Evolutionary conservation across 2,797 vertebrate genomes (phyloP).

Genomic region (Phoebastria nigripes): DNA sequence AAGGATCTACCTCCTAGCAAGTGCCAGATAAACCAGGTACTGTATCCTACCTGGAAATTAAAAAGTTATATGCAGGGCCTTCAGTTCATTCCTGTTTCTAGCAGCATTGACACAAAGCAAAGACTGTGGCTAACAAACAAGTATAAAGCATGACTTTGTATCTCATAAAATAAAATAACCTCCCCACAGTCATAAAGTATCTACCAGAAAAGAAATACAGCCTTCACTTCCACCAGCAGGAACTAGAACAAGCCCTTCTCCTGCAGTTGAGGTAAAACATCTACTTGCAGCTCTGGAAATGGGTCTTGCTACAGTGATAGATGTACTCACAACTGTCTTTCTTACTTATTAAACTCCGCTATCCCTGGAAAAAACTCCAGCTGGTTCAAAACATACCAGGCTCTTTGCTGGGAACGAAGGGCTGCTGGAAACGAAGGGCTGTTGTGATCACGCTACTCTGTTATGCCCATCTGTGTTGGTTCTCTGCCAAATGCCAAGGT

Average conservation of each 20-base stretch:
- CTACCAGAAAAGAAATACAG: neutral
- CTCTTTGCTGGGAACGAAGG: neutral
- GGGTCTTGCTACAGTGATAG: neutral
- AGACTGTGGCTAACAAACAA: neutral
- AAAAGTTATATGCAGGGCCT: neutral
- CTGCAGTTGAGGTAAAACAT: neutral
- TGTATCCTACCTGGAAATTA: neutral
- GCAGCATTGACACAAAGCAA: neutral
- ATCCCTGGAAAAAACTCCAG: neutral
- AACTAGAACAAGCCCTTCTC: neutral
- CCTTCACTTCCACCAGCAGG: neutral
- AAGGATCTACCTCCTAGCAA: constrained; percentile 2
- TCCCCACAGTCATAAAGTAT: neutral
- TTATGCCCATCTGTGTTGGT: neutral
- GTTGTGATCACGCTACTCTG: neutral
- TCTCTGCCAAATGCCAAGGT: neutral
- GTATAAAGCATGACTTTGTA: neutral
- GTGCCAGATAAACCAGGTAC: neutral
- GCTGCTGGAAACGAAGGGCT: neutral
- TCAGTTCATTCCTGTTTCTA: neutral
- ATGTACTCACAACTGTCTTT: neutral
- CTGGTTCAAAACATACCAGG: neutral
- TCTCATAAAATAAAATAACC: neutral
- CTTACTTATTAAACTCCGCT: neutral
- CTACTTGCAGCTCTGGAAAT: neutral